Evolutionary conservation across 2,888 invertebrate genomes (phyloP).

Genomic region (Tolmerus cingulatus): DNA sequence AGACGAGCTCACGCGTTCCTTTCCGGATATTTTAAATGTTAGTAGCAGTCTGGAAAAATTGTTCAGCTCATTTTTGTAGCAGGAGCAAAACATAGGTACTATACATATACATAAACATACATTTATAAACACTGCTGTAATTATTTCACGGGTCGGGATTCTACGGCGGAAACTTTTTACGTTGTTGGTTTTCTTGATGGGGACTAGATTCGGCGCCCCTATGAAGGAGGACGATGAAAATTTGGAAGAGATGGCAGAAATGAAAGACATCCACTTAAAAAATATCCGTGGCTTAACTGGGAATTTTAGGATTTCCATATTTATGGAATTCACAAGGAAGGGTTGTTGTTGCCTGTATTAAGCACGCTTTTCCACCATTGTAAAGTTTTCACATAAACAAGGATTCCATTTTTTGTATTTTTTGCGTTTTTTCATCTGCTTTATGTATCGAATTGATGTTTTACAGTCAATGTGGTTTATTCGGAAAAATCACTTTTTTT

Average conservation of each 20-base stretch:
- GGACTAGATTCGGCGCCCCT: background rate
- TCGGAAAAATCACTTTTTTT: background rate
- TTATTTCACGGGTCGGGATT: background rate
- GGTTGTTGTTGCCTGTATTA: background rate
- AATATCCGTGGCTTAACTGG: constrained; percentile 3
- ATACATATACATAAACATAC: background rate
- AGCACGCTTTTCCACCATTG: background rate
- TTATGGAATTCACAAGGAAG: background rate
- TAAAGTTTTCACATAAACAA: background rate
- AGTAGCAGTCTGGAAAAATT: background rate
- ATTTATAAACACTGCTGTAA: background rate
- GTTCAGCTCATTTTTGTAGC: background rate
- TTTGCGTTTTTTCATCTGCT: background rate
- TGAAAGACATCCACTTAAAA: background rate
- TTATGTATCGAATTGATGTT: background rate
- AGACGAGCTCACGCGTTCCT: background rate
- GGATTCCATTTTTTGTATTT: background rate
- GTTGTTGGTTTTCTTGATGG: background rate
- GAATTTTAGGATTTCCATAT: constrained; percentile 16
- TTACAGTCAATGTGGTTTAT: background rate
- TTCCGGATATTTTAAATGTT: background rate
- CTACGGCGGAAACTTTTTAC: background rate
- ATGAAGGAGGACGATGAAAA: background rate
- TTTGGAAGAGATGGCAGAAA: background rate
- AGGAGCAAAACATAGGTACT: background rate